These are phyloP conservation scores for Lordiphosa stackelbergi DNA, from an alignment of 1,140 invertebrate genomes.

Conservation along the genomic window DNA sequence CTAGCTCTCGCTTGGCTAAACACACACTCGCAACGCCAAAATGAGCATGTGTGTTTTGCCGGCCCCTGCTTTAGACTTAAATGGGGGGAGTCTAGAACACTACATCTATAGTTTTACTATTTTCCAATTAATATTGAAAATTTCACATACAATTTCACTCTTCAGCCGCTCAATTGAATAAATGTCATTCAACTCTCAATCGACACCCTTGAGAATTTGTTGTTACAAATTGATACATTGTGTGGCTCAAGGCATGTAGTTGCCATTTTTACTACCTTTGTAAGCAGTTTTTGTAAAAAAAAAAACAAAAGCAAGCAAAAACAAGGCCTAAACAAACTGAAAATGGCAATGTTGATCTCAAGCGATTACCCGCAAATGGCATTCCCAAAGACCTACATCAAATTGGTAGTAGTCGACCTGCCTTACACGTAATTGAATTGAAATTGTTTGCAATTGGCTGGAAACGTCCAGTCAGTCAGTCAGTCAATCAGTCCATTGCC, in stretches of 20 bases:
- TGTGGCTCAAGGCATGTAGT: conserved; percentile 27
- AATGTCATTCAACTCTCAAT: conserved; percentile 45
- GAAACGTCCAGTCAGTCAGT: not conserved
- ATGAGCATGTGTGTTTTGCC: too few relatives aligned
- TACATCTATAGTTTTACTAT: too few relatives aligned
- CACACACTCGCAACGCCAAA: too few relatives aligned
- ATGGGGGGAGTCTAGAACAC: too few relatives aligned
- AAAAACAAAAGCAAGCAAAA: conserved; percentile 4
- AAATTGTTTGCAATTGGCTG: conserved; percentile 47
- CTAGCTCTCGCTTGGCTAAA: too few relatives aligned
- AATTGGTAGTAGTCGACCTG: conserved; percentile 23
- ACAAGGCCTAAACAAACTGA: conserved; percentile 42
- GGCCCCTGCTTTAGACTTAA: too few relatives aligned
- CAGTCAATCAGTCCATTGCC: conserved; percentile 34
- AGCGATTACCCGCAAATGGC: conserved; percentile 57
- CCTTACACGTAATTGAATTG: conserved; percentile 54
- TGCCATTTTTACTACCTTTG: conserved; percentile 41
- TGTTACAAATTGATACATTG: conserved; percentile 53
- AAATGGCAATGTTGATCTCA: conserved; percentile 63
- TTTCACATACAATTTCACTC: too few relatives aligned
- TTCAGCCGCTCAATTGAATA: conserved; percentile 1
- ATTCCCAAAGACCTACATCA: conserved; percentile 58
- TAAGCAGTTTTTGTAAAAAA: conserved; percentile 9
- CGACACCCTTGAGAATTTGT: conserved; percentile 59
- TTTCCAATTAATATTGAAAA: too few relatives aligned